A percentile compares a stretch with the other conserved stretches of the same genome.
Conservation (phyloP, 2,113 vertebrate genomes). For the Archilochus colubris region DNA sequence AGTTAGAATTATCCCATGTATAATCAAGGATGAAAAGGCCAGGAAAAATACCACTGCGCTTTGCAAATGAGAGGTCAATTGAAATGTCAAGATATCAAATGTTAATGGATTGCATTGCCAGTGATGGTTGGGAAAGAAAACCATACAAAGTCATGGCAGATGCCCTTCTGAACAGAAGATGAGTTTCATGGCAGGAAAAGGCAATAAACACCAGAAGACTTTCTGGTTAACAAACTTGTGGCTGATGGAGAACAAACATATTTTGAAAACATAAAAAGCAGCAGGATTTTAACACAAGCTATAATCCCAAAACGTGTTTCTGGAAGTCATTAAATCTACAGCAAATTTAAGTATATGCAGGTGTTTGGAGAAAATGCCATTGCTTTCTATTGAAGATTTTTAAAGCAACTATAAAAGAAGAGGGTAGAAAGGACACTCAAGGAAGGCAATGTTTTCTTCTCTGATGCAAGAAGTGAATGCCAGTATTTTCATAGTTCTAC, state of each 20-base stretch:
- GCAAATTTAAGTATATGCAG: constrained; percentile 31
- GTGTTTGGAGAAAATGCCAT: constrained; percentile 30
- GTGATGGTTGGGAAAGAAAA: constrained; percentile 38
- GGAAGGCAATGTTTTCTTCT: constrained; percentile 38
- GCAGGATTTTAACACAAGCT: neutral
- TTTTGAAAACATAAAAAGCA: constrained; percentile 42
- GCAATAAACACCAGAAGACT: constrained; percentile 38
- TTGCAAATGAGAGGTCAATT: constrained; percentile 72
- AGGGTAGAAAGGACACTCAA: constrained; percentile 2
- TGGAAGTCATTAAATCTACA: constrained; percentile 30
- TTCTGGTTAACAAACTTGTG: constrained; percentile 18
- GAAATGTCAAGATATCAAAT: constrained; percentile 67
- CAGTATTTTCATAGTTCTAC: constrained; percentile 4
- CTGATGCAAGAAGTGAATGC: constrained; percentile 5
- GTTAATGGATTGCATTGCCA: constrained; percentile 65
- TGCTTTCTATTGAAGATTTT: constrained; percentile 40
- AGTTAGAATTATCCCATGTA: constrained; percentile 57
- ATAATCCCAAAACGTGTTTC: constrained; percentile 1
- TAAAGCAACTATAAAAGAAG: neutral
- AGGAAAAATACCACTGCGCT: constrained; percentile 68
- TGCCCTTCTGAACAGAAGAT: constrained; percentile 38
- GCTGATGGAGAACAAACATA: constrained; percentile 16
- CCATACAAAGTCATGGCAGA: constrained; percentile 38
- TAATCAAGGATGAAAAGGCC: constrained; percentile 71
- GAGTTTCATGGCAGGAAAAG: constrained; percentile 50